These are phyloP conservation scores for Lepilemur ruficaudatus DNA, from an alignment of 2,797 vertebrate genomes.

Conservation along the genomic window DNA sequence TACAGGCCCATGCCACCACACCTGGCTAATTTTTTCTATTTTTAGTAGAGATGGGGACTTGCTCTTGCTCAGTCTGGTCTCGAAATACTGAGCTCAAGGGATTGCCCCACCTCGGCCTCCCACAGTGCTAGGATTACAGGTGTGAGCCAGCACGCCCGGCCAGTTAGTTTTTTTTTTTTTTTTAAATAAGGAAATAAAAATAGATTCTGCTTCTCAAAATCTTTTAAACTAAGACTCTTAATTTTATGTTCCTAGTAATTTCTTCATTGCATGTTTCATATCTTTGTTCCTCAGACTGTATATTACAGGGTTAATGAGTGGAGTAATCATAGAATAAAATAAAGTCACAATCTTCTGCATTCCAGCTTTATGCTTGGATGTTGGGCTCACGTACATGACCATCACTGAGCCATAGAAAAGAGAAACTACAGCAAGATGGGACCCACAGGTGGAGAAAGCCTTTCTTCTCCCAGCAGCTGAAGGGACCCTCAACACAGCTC, in stretches of 20 bases:
- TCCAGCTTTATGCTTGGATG: background rate
- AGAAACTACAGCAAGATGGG: conserved; percentile 62
- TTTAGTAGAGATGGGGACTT: too few species aligned
- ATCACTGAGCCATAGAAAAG: conserved; percentile 70
- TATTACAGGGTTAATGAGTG: conserved; percentile 75
- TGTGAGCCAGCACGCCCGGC: too few species aligned
- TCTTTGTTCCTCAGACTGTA: conserved; percentile 77
- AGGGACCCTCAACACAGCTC: conserved; percentile 35
- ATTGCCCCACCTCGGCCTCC: too few species aligned
- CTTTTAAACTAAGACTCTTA: background rate
- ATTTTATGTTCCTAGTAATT: conserved; percentile 44
- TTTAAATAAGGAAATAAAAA: background rate
- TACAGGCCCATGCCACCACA: too few species aligned
- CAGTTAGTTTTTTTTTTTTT: too few species aligned
- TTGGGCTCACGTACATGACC: conserved; percentile 67
- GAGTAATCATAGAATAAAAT: conserved; percentile 71
- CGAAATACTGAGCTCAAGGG: too few species aligned
- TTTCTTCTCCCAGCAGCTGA: conserved; percentile 30
- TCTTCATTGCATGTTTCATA: conserved; percentile 70
- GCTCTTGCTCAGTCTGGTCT: too few species aligned
- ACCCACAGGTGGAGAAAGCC: conserved; percentile 69
- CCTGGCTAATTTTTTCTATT: too few species aligned
- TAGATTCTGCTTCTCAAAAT: background rate
- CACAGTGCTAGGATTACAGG: too few species aligned
- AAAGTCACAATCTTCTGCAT: conserved; percentile 61